Evolutionary conservation across 2,888 invertebrate genomes (phyloP).

Genomic region (Pheosia tremula): DNA sequence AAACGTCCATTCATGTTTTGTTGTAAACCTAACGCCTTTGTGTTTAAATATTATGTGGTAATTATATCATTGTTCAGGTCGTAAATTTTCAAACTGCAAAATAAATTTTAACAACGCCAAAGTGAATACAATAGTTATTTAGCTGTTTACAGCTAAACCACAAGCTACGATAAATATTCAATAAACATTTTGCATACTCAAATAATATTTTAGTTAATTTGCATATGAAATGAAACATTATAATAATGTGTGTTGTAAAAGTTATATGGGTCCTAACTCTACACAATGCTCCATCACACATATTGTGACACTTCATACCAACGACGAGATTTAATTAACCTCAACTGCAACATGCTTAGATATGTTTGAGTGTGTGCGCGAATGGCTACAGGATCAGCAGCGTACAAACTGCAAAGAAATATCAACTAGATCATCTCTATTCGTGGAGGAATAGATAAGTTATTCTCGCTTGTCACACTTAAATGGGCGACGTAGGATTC

Average conservation of each 20-base stretch:
- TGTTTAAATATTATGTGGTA: slow-evolving; percentile 4
- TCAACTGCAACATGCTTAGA: too few species aligned
- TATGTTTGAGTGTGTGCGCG: too few species aligned
- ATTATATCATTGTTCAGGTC: slow-evolving; percentile 6
- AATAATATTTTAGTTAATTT: slow-evolving; percentile 4
- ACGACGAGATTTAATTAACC: neutral
- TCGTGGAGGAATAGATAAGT: neutral
- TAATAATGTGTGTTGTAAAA: neutral
- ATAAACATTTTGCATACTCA: slow-evolving; percentile 5
- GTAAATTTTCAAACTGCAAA: slow-evolving; percentile 4
- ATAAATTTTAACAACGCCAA: slow-evolving; percentile 3
- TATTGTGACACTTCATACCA: neutral
- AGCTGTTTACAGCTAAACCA: slow-evolving; percentile 1
- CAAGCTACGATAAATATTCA: slow-evolving; percentile 4
- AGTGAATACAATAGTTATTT: slow-evolving; percentile 10
- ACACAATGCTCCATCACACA: neutral
- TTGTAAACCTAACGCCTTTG: neutral
- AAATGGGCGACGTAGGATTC: too few species aligned
- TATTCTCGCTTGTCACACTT: too few species aligned
- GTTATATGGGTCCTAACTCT: neutral
- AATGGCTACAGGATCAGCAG: too few species aligned
- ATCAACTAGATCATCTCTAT: too few species aligned
- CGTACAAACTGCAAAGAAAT: too few species aligned
- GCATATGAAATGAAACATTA: neutral
- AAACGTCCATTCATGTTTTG: neutral